Evolutionary conservation across 1,140 invertebrate genomes (phyloP), one percentile per base, ranked within the genome.

Genomic region (Stegodyphus dumicola): DNA sequence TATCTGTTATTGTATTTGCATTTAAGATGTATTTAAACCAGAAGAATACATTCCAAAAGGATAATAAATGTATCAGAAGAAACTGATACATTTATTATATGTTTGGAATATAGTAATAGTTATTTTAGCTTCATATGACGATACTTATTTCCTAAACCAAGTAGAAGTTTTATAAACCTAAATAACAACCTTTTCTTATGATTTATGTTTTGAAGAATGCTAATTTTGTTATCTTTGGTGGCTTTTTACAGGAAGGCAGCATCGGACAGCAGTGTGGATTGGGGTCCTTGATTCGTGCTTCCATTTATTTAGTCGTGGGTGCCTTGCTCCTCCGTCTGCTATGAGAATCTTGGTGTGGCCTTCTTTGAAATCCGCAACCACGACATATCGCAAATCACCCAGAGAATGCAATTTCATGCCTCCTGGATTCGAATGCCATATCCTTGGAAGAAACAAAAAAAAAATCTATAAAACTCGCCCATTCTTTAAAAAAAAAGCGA

Each of bases 321-420:
- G 84, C 84, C 84, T 85, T 85, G 84, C 74, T 85, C 75, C 76
- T 85, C 65, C 66, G 81, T 85, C 76, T 77, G 76, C 81, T 84
- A 70, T 84, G 81, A 84, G 71, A 69, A 60, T 66, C 49, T 56
- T 66, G 71, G 79, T 54, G 79, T 83, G 79, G 81, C 73, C 81
- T 84, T 84, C 70, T 49, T 77, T n/a, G 69, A 77, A 66, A 33
- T 33, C 65, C 56, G 73, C 73, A 48, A 84, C 73, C 73, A 75
- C 74, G 73, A 84, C 81, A 84, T 84, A 84, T 84, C 81, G 81
- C 52, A 69, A 77, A 76, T 76, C 73, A 84, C 60, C 73, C 74
- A 84, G 81, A 84, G 81, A 83, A 74, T 75, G 69, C 71, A 74
- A 53, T 71, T 71, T 60, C 78, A 80, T 73, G 77, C 71, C 64